Evolutionary conservation across 2,888 invertebrate species (phyloP).

Genomic region (Tetheella fluctuosa): DNA sequence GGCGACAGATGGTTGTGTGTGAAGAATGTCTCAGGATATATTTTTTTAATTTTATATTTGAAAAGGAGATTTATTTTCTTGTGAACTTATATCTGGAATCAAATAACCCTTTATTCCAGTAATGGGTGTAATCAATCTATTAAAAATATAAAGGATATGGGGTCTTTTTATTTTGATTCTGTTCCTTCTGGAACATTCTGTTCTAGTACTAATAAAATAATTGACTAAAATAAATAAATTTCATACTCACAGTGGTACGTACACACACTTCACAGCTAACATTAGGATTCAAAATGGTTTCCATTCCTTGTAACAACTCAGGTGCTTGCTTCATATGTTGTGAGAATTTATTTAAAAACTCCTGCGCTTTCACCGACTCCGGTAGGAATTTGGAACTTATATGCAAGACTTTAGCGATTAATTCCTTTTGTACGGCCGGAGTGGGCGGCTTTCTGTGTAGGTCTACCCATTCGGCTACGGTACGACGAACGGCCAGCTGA

Average conservation of each 20-base stretch:
- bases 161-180: too few species aligned
- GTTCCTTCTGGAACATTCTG: background rate
- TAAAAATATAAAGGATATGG: too few species aligned
- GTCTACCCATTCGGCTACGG: constrained; percentile 94
- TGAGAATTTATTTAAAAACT: constrained; percentile 93
- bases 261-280: constrained; percentile 97
- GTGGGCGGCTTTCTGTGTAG: constrained; percentile 89
- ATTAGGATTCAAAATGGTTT: constrained; percentile 93
- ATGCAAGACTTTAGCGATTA: constrained; percentile 86
- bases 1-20: too few species aligned
- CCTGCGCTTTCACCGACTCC: constrained; percentile 95
- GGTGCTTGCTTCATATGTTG: constrained; percentile 89
- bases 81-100: too few species aligned
- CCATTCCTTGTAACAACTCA: constrained; percentile 89
- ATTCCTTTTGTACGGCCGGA: constrained; percentile 88
- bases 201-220: background rate
- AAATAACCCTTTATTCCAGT: too few species aligned
- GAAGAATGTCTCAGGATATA: too few species aligned
- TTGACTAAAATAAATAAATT: constrained; percentile 13
- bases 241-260: constrained; percentile 89
- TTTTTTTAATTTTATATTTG: too few species aligned
- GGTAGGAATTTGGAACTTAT: constrained; percentile 92
- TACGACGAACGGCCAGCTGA: constrained; percentile 92
- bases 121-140: too few species aligned
- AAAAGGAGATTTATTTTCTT: too few species aligned